A percentile compares a stretch with the other conserved stretches of the same genome.
These are phyloP conservation scores for Stenolophus ochropezus DNA, from an alignment of 2,888 invertebrate genomes.

Conservation along the genomic window DNA sequence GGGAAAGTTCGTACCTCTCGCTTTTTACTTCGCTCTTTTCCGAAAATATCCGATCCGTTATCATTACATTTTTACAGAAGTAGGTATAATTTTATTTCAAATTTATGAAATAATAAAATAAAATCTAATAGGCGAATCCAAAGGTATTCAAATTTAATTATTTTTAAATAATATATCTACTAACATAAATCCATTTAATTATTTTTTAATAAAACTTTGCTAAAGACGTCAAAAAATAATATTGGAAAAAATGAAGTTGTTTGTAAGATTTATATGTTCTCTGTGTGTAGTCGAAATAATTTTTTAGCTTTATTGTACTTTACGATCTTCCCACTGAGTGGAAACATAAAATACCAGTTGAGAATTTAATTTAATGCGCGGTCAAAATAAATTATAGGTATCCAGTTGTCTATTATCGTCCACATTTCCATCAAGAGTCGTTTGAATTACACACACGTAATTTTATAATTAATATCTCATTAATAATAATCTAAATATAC, in stretches of 20 bases:
- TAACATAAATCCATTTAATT: too few species aligned
- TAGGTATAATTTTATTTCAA: too few species aligned
- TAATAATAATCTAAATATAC: conserved; percentile 59
- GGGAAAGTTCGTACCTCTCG: too few species aligned
- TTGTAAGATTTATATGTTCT: conserved; percentile 2
- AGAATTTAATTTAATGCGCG: conserved; percentile 45
- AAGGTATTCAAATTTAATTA: too few species aligned
- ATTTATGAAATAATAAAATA: too few species aligned
- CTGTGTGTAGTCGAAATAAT: conserved; percentile 38
- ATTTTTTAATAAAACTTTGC: too few species aligned
- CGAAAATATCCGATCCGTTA: too few species aligned
- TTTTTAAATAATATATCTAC: too few species aligned
- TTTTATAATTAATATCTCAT: conserved; percentile 60
- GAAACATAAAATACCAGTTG: conserved; percentile 41
- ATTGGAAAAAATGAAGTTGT: conserved; percentile 14
- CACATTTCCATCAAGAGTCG: conserved; percentile 55
- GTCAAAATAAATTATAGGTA: conserved; percentile 53
- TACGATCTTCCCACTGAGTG: conserved; percentile 35
- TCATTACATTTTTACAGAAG: too few species aligned
- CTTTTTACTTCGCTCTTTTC: too few species aligned
- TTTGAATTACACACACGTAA: conserved; percentile 54
- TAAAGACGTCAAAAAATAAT: too few species aligned
- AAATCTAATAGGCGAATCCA: too few species aligned
- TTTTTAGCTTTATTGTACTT: conserved; percentile 13
- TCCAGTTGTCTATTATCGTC: conserved; percentile 42